Evolutionary conservation across 2,888 invertebrate genomes (phyloP), one percentile per base, ranked within the genome.

Genomic region (Ommatoiulus sabulosus): DNA sequence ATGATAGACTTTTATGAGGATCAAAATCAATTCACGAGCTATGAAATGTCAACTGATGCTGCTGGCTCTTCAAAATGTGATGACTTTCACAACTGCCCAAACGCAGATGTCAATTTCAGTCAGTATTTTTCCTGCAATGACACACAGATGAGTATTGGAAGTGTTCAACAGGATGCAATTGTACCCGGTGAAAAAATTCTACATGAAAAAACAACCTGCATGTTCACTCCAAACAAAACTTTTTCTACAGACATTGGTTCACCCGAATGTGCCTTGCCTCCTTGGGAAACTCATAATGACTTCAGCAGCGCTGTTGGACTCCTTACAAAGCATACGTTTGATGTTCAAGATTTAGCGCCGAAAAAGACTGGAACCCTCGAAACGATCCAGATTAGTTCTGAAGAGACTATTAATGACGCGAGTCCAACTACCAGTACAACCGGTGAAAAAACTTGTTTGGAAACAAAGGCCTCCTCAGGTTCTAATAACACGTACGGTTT

Each of bases 1-100:
- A 86, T 24, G 44, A 15, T 2, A 3, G 86, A 86, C 10, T 46
- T 86, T 48, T 86, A 48, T n/a, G 46, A 86, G 24, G 86, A 86
- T n/a, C 20, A 86, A 86, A 86, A 86, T 44, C 86, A 3, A 7
- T 86, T 8, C n/a, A 24, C 35, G 12, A 80, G 80, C 35, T 24
- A 12, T 15, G 80, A 80, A 35, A 12, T 35, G 5, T 12, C 15
- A 24, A 24, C 24, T 24, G 24, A 24, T 72, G 20, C 20, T 20
- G 20, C 63, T 72, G 24, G n/a, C 10, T n/a, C 24, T 24, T 24
- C 10, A 80, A 80, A 43, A 35, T 80, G 80, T 80, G 80, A 80
- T 15, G 15, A 35, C 35, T 24, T 80, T 35, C 35, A 35, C 24
- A 15, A 35, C 80, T 80, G 80, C 15, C 35, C 15, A 35, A 35